Evolutionary conservation across 2,797 vertebrate genomes (phyloP), one percentile per base, ranked within the genome.

Genomic region (Ctenopoma multispine): DNA sequence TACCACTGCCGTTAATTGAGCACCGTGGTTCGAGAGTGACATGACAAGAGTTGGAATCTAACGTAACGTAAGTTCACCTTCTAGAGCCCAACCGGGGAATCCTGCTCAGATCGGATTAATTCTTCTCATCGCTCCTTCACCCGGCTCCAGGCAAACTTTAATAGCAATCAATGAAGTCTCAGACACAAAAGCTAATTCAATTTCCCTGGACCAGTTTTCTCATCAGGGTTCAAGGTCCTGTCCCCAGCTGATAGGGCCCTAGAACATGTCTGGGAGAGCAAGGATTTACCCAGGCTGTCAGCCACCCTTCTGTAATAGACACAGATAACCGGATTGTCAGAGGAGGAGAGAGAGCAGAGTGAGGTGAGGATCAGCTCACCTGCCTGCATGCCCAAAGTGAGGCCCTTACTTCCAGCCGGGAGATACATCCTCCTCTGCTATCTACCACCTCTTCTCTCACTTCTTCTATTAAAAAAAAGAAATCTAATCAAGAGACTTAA

Each of bases 281-380:
- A 82, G 90, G 91, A 87, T 92, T 94, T 91, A 92, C 63, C 83
- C 77, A 62, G 86, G 81, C 85, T 76, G 82, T 89, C 79, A 85
- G 75, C 83, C 75, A 57, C 72, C 77, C 79, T 58, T 85, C 87
- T 92, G 84, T 91, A 94, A 94, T 93, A 94, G 93, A 95, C 93
- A 95, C 92, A 90, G 89, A 92, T 95, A 94, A 95, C 80, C 49
- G 92, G 93, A 94, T 94, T 93, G 90, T 62, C 64, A 34, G 58
- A 79, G 80, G 75, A 82, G 83, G 81, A 62, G 73, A 81, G 62
- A 58, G 75, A 63, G 89, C 63, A 58, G 69, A 75, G 75, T 72
- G 68, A 84, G 82, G 72, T 86, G 68, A 82, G 84, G 82, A 86
- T 77, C 75, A 78, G 80, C 85, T 86, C 90, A 93, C 91, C 86